phyloP scores from a whole-genome alignment of 2,888 invertebrate genomes.

The Trachelus stipa region DNA sequence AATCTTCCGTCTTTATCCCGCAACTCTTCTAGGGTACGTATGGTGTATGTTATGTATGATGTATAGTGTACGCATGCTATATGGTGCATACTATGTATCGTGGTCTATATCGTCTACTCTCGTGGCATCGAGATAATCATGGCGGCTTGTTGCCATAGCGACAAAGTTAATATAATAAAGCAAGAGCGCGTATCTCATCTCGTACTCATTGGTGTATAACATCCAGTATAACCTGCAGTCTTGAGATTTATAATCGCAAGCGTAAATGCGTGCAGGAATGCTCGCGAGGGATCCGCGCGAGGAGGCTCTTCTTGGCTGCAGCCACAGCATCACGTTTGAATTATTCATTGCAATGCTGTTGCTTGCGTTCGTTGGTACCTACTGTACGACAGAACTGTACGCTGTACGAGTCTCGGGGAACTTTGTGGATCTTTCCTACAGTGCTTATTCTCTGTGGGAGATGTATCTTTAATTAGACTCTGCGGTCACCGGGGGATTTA shows the following conservation, averaged over 20 bases:
- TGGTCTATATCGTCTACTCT: not conserved
- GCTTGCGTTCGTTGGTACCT: conserved; percentile 16
- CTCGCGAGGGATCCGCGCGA: conserved; percentile 37
- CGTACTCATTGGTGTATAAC: conserved; percentile 60
- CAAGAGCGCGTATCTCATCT: conserved; percentile 55
- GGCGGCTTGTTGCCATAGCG: conserved; percentile 24
- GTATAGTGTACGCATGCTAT: not conserved
- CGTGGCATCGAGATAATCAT: not conserved
- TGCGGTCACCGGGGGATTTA: not conserved
- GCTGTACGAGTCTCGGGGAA: not conserved
- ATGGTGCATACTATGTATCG: not conserved
- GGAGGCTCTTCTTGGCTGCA: conserved; percentile 31
- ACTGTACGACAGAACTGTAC: conserved; percentile 1
- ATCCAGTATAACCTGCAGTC: conserved; percentile 50
- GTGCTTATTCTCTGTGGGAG: not conserved
- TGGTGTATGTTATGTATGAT: not conserved
- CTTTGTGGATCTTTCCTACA: not conserved
- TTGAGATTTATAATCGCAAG: conserved; percentile 57
- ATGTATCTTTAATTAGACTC: not conserved
- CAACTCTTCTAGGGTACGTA: not conserved
- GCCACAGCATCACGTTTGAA: conserved; percentile 52
- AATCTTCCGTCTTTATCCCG: not conserved
- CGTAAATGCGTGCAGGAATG: conserved; percentile 63
- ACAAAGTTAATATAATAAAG: conserved; percentile 53
- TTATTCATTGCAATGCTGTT: conserved; percentile 52